Percentiles rank a stretch among this genome's conserved stretches.
Conservation (phyloP, 1,140 invertebrate species). For the Sycobia sp. region DNA sequence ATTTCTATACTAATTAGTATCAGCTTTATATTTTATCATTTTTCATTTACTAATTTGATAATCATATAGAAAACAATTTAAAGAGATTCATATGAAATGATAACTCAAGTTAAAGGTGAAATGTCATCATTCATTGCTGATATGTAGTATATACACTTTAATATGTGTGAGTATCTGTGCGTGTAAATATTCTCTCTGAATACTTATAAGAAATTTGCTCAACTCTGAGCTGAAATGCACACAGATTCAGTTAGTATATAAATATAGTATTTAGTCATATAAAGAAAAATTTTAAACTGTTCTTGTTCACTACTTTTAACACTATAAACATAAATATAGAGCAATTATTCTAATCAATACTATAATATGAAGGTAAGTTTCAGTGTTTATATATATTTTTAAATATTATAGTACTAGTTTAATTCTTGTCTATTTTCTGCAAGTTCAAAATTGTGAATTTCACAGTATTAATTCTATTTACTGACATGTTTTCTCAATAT, state of each 20-base stretch:
- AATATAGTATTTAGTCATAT: neutral
- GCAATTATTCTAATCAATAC: neutral
- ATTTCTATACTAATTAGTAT: constrained; percentile 22
- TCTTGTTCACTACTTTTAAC: neutral
- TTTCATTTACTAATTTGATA: constrained; percentile 6
- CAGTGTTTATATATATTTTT: constrained; percentile 23
- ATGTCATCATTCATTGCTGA: constrained; percentile 49
- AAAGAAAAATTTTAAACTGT: constrained; percentile 3
- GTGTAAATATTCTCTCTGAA: constrained; percentile 43
- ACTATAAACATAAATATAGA: no score
- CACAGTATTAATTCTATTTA: neutral
- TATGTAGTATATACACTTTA: constrained; percentile 35
- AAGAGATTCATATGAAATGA: constrained; percentile 33
- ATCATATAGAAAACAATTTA: constrained; percentile 37
- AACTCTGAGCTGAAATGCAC: constrained; percentile 41
- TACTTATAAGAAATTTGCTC: constrained; percentile 33
- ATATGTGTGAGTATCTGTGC: constrained; percentile 29
- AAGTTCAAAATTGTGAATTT: neutral
- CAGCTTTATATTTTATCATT: constrained; percentile 3
- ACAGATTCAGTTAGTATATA: constrained; percentile 46
- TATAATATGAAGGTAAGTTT: constrained; percentile 25
- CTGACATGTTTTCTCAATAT: neutral
- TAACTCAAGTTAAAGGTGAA: constrained; percentile 52
- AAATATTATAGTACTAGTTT: neutral
- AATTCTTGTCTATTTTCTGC: constrained; percentile 1